Evolutionary conservation across 2,888 invertebrate genomes (phyloP), one percentile per base, ranked within the genome.

Genomic region (Norana najaformis): DNA sequence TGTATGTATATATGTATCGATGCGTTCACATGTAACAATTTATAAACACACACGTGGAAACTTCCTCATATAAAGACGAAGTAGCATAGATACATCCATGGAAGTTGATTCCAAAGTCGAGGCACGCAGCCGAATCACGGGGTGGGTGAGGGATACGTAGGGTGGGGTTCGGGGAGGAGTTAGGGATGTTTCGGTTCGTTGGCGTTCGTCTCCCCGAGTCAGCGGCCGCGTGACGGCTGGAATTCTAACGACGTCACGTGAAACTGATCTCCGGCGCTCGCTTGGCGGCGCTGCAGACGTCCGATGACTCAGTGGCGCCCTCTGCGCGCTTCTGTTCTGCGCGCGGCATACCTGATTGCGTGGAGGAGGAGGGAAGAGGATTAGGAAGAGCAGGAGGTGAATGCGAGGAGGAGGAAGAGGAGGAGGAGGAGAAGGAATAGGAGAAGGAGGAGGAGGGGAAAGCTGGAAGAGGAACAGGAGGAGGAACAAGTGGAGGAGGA

Each of bases 1-100:
- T 83, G 8, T 83, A 13, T 83, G 30, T 89, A 89, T 89, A 69
- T 89, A 69, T 34, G 36, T 69, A 89, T 89, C n/a, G 47, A 35
- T 53, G 36, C 35, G 53, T 69, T 35, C n/a, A 53, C 36, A 69
- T 37, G 47, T 89, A 89, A n/a, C 30, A 41, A 88, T 37, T 38
- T 6, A 88, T 88, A 23, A 38, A 35, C 35, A 89, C 47, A 89
- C 41, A 89, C 14, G 23, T 5, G 39, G 41, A 34, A 89, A 30
- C 20, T 5, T 47, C 14, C 41, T 41, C 41, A 89, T 89, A 30
- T 89, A 89, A 41, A 89, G 30, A 30, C 23, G 34, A 41, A 20
- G 30, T 36, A 41, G 34, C 3, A 6, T 23, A 39, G 18, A 39
- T 30, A 89, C 53, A 53, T 35, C 34, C 6, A 53, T 41, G 47